Conservation (phyloP, 2,888 invertebrate species). For the Scrobipalpa atriplicella region DNA sequence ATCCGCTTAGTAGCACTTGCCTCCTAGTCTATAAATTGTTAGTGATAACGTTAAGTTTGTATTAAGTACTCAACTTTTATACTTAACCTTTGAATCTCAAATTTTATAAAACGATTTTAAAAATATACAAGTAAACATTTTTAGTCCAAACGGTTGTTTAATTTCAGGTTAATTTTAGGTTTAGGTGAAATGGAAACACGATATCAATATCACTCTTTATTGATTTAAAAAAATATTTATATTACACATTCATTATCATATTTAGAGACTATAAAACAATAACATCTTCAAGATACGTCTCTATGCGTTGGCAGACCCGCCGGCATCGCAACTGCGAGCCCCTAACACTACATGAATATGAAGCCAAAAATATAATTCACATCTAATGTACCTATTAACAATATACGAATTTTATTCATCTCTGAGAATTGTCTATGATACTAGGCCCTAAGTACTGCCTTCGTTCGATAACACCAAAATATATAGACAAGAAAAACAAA, state of each 20-base stretch:
- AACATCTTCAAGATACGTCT: conserved; percentile 66
- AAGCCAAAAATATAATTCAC: conserved; percentile 72
- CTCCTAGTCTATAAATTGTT: conserved; percentile 24
- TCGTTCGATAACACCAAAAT: conserved; percentile 55
- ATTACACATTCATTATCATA: conserved; percentile 78
- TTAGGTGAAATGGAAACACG: conserved; percentile 31
- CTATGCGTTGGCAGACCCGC: conserved; percentile 50
- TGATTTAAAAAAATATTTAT: conserved; percentile 82
- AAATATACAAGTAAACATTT: conserved; percentile 41
- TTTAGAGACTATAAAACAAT: conserved; percentile 75
- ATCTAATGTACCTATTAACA: conserved; percentile 52
- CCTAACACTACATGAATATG: conserved; percentile 57
- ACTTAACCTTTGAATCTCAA: conserved; percentile 45
- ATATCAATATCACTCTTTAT: conserved; percentile 80
- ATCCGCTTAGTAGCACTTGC: conserved; percentile 8
- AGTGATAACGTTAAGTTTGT: conserved; percentile 17
- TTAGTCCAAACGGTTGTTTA: conserved; percentile 12
- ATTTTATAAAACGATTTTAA: conserved; percentile 47
- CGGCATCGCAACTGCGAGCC: conserved; percentile 32
- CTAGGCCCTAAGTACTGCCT: conserved; percentile 74
- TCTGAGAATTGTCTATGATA: conserved; percentile 53
- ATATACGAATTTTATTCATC: conserved; percentile 60
- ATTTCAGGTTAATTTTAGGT: neutral
- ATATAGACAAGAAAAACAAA: conserved; percentile 45
- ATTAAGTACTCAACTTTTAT: conserved; percentile 27